Conservation (phyloP, 2,888 invertebrate species). For the Sturmia bella region DNA sequence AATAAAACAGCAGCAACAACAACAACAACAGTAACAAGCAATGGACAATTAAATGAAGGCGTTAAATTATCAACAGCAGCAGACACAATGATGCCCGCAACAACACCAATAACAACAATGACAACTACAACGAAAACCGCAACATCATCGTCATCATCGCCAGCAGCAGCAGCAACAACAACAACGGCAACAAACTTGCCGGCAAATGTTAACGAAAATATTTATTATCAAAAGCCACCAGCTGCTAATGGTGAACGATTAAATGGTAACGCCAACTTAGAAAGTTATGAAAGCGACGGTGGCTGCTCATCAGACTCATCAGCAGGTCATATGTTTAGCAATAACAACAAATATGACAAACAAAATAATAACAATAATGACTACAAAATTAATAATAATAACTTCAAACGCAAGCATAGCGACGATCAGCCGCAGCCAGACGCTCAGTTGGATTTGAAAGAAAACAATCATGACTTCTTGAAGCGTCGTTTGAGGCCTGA, state of each 20-base stretch:
- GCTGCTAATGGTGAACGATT: constrained; percentile 75
- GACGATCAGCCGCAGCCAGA: constrained; percentile 71
- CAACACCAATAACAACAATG: constrained; percentile 56
- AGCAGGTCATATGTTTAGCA: constrained; percentile 80
- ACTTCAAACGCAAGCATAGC: constrained; percentile 80
- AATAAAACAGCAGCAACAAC: constrained; percentile 46
- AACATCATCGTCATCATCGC: constrained; percentile 49
- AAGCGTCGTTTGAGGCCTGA: constrained; percentile 78
- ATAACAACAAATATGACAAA: constrained; percentile 78
- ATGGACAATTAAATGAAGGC: constrained; percentile 69
- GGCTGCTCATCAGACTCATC: constrained; percentile 83
- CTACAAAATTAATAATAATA: constrained; percentile 76
- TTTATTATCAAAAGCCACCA: constrained; percentile 58
- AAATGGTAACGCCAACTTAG: constrained; percentile 74
- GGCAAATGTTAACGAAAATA: constrained; percentile 50
- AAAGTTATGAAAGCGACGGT: constrained; percentile 84
- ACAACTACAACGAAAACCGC: constrained; percentile 51
- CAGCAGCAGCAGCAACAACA: constrained; percentile 53
- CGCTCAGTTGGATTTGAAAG: constrained; percentile 73
- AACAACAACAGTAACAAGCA: constrained; percentile 58
- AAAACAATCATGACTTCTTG: constrained; percentile 72
- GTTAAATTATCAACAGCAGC: constrained; percentile 58
- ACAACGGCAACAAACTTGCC: constrained; percentile 55
- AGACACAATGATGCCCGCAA: constrained; percentile 33
- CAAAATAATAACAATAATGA: constrained; percentile 75